These are phyloP conservation scores for Triplophysa rosa DNA, from an alignment of 2,113 vertebrate genomes.

Conservation along the genomic window DNA sequence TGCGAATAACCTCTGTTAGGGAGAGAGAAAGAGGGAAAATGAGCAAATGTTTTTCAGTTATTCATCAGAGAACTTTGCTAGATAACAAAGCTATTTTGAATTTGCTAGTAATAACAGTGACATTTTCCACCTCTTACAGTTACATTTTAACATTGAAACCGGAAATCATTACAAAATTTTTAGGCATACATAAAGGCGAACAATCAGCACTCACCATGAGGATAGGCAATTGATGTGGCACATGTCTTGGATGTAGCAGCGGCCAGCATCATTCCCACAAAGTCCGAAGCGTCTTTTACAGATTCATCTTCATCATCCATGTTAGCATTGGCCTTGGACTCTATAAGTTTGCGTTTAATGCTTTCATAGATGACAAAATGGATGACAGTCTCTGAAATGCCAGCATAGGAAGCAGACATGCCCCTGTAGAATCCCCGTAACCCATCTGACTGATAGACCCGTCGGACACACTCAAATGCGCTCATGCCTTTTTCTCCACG, in stretches of 20 bases:
- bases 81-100: too few species aligned
- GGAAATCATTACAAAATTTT: too few species aligned
- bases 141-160: too few species aligned
- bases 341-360: constrained; percentile 90
- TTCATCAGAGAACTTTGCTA: too few species aligned
- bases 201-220: constrained; percentile 82
- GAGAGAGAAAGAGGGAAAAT: background rate
- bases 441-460: constrained; percentile 92
- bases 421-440: constrained; percentile 94
- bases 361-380: constrained; percentile 99
- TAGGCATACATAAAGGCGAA: background rate
- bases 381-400: constrained; percentile 98
- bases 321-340: constrained; percentile 79
- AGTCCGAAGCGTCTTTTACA: constrained; percentile 90
- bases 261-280: constrained; percentile 96
- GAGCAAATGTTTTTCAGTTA: background rate
- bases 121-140: too few species aligned
- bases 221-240: constrained; percentile 94
- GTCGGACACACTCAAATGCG: constrained; percentile 88
- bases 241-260: constrained; percentile 98
- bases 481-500: constrained; percentile 91
- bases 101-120: too few species aligned
- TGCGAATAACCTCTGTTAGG: constrained; percentile 92
- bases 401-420: constrained; percentile 97
- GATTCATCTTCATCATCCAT: constrained; percentile 86